Percentiles rank a stretch among this genome's conserved stretches.
These are phyloP conservation scores for Oikopleura albicans DNA, from an alignment of 23 tunicate genomes.

Conservation along the genomic window DNA sequence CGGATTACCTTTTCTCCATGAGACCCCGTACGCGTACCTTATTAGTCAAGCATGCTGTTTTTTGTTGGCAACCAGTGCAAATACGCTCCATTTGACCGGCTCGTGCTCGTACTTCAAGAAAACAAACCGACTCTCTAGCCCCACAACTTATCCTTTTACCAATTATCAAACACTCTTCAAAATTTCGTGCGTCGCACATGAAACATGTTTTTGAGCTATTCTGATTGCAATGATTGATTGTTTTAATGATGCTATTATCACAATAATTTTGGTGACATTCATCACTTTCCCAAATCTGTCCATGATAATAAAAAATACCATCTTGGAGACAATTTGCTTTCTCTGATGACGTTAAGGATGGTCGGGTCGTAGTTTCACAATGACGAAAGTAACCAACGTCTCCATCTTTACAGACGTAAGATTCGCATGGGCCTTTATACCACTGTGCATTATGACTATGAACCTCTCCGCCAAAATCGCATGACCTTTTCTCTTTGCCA, in stretches of 20 bases:
- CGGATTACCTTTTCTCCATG: no score
- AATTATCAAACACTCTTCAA: neutral
- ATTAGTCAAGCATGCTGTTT: neutral
- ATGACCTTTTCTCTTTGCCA: no score
- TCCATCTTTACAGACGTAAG: neutral
- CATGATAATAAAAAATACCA: neutral
- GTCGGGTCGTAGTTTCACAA: neutral
- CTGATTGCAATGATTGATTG: neutral
- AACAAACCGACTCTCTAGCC: neutral
- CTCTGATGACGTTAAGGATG: neutral
- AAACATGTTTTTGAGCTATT: neutral
- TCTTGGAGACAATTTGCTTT: neutral
- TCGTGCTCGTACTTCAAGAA: slow-evolving; percentile 8
- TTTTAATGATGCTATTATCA: neutral
- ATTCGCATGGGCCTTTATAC: neutral
- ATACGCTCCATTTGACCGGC: neutral
- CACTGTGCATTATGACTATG: neutral
- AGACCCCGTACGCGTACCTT: no score
- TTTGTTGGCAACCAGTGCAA: slow-evolving; percentile 10
- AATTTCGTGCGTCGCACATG: slow-evolving; percentile 1
- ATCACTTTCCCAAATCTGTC: neutral
- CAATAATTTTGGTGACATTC: neutral
- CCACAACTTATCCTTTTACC: neutral
- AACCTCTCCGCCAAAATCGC: neutral
- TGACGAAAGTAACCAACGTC: neutral